phyloP scores from a whole-genome alignment of 1,140 invertebrate genomes.

The Drosophila asahinai region DNA sequence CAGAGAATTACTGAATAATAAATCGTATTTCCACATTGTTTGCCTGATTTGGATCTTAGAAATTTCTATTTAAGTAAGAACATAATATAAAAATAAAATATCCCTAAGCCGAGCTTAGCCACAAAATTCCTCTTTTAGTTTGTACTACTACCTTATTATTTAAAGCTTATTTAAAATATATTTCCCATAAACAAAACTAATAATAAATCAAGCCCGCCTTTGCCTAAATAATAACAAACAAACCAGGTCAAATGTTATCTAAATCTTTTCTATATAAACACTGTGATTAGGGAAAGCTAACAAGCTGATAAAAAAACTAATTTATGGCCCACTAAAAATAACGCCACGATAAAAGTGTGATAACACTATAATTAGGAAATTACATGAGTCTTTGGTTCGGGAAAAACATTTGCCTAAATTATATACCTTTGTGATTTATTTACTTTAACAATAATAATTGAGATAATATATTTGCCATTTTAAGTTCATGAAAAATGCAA shows the following conservation, averaged over 20 bases:
- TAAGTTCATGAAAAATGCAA: slow-evolving; percentile 1
- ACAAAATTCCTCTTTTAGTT: not conserved
- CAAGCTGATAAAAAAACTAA: not conserved
- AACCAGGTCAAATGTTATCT: slow-evolving; percentile 5
- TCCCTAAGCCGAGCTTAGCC: too few relatives aligned
- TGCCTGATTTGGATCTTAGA: not conserved
- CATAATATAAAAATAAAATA: too few relatives aligned
- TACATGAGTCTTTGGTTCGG: not conserved
- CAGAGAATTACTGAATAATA: not conserved
- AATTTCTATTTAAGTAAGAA: not conserved
- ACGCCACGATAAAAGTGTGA: not conserved
- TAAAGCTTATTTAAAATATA: not conserved
- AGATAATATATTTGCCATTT: not conserved
- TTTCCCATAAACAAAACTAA: not conserved
- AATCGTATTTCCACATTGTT: not conserved
- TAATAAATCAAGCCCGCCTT: not conserved
- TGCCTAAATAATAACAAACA: not conserved
- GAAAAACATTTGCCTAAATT: not conserved
- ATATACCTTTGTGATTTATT: not conserved
- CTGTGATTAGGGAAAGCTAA: not conserved
- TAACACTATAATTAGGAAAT: slow-evolving; percentile 10
- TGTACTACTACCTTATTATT: not conserved
- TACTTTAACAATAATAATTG: not conserved
- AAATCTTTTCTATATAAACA: slow-evolving; percentile 5
- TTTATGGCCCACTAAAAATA: slow-evolving; percentile 5